Percentiles rank a stretch among this genome's conserved stretches.
Evolutionary conservation across 2,888 invertebrate species (phyloP).

Genomic region (Polydrusus tereticollis): DNA sequence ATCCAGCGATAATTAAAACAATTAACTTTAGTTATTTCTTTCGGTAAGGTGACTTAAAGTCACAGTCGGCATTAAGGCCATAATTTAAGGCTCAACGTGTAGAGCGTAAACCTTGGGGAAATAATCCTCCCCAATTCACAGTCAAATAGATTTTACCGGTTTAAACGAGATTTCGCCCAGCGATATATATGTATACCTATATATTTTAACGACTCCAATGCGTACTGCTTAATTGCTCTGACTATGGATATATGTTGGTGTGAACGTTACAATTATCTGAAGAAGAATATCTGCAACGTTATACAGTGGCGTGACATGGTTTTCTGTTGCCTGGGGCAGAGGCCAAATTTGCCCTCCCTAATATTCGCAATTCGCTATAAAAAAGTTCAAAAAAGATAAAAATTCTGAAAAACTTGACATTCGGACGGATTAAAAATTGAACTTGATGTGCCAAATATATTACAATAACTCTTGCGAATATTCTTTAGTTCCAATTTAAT

Average conservation of each 20-base stretch:
- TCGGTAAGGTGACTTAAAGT: conserved; percentile 17
- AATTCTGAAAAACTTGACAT: too few species aligned
- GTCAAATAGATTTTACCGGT: conserved; percentile 46
- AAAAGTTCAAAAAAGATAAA: too few species aligned
- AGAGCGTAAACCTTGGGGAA: conserved; percentile 42
- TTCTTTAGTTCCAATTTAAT: too few species aligned
- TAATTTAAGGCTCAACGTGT: conserved; percentile 44
- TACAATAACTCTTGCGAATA: too few species aligned
- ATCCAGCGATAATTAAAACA: not conserved
- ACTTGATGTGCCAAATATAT: too few species aligned
- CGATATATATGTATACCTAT: conserved; percentile 42
- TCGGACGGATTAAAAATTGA: too few species aligned
- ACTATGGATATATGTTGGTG: conserved; percentile 19
- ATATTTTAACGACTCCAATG: conserved; percentile 41
- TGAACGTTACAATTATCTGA: conserved; percentile 17
- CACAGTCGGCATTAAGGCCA: conserved; percentile 40
- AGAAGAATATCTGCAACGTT: not conserved
- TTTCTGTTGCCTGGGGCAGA: too few species aligned
- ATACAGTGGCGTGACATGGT: not conserved
- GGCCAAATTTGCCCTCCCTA: too few species aligned
- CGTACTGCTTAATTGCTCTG: conserved; percentile 39
- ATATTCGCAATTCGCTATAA: too few species aligned
- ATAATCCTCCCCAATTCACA: conserved; percentile 47
- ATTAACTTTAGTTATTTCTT: not conserved
- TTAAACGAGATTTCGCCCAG: conserved; percentile 46